Evolutionary conservation across 2,113 vertebrate species (phyloP).

Genomic region (Montifringilla adamsi): DNA sequence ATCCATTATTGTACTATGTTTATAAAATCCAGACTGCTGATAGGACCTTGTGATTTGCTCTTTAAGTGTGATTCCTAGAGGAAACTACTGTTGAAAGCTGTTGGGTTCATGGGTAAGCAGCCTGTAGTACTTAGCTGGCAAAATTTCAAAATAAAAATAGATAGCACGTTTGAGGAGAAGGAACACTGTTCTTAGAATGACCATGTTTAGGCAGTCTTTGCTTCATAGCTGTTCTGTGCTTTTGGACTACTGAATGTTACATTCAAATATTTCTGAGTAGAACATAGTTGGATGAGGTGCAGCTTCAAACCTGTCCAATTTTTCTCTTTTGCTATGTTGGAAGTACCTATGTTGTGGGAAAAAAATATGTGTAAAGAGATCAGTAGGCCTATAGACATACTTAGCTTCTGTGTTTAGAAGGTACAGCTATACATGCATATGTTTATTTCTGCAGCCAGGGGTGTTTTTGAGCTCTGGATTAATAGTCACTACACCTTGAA

Average conservation of each 20-base stretch:
- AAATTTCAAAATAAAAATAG: slow-evolving; percentile 43
- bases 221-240: neutral
- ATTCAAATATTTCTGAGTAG: neutral
- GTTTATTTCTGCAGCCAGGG: neutral
- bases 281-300: neutral
- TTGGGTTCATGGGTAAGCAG: neutral
- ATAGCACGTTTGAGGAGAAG: slow-evolving; percentile 46
- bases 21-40: neutral
- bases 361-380: neutral
- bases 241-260: neutral
- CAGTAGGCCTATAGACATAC: neutral
- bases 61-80: neutral
- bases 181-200: slow-evolving; percentile 23
- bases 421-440: neutral
- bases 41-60: neutral
- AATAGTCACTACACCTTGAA: neutral
- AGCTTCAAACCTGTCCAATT: neutral
- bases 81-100: neutral
- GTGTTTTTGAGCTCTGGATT: neutral
- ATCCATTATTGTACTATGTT: neutral
- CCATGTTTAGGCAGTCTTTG: slow-evolving; percentile 25
- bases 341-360: neutral
- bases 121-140: neutral
- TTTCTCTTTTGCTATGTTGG: neutral
- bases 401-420: neutral